A percentile compares a stretch with the other conserved stretches of the same genome.
phyloP scores from a whole-genome alignment of 2,113 vertebrate species.

The Anseranas semipalmata region DNA sequence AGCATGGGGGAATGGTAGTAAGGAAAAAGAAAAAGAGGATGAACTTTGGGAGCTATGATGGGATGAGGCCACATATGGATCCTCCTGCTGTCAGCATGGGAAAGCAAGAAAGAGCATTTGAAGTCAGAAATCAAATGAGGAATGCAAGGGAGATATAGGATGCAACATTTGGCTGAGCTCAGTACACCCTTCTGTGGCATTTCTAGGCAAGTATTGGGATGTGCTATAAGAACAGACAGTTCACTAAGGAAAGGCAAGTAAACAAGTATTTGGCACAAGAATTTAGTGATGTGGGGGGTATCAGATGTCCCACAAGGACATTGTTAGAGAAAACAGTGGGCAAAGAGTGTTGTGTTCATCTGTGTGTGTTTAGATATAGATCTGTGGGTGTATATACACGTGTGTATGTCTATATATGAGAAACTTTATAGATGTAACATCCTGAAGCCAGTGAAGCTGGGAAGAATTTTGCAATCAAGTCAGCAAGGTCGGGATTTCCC shows the following conservation, averaged over 20 bases:
- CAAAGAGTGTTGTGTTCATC: neutral
- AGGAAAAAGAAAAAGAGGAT: neutral
- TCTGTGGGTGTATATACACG: fast-evolving
- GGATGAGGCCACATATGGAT: neutral
- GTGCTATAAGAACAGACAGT: neutral
- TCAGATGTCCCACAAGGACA: neutral
- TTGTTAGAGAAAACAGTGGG: neutral
- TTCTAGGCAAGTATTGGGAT: neutral
- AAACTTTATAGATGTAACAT: neutral
- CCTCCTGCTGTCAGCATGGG: neutral
- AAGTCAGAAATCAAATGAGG: neutral
- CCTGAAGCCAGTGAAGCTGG: neutral
- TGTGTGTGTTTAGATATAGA: no score
- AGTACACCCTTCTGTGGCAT: neutral
- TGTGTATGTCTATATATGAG: neutral
- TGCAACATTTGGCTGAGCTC: neutral
- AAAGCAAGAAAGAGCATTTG: neutral
- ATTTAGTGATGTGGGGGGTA: fast-evolving
- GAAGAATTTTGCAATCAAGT: neutral
- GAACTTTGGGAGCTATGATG: neutral
- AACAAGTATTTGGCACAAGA: neutral
- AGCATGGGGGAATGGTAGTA: neutral
- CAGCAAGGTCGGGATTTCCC: neutral
- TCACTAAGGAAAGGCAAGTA: neutral
- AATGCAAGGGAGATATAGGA: neutral